phyloP scores from a whole-genome alignment of 2,888 invertebrate genomes.

The Pyralis farinalis region DNA sequence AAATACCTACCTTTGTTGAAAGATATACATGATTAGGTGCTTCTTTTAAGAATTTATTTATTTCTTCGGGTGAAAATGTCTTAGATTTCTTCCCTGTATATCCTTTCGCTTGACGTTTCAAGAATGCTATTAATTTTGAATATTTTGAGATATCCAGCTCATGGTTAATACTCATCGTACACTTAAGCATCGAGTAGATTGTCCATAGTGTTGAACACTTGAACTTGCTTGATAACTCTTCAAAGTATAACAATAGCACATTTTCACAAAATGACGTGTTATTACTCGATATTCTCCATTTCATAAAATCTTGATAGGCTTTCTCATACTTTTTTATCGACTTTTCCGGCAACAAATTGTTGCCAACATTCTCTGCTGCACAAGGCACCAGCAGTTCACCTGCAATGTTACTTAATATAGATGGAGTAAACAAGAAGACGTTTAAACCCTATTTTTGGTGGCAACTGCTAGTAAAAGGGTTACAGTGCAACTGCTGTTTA shows the following conservation, averaged over 20 bases:
- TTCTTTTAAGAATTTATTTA: conserved; percentile 20
- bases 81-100: conserved; percentile 17
- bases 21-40: conserved; percentile 18
- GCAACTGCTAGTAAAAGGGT: no score
- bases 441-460: no score
- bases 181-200: conserved; percentile 20
- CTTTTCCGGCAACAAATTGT: no score
- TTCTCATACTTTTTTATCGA: no score
- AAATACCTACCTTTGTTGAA: conserved; percentile 14
- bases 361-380: no score
- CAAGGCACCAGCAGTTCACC: no score
- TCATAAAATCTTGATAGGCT: conserved; percentile 8
- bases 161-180: conserved; percentile 14
- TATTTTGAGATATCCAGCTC: conserved; percentile 16
- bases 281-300: conserved; percentile 16
- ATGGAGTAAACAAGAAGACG: no score
- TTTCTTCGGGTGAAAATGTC: conserved; percentile 12
- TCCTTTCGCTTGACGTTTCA: conserved; percentile 16
- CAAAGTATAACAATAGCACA: conserved; percentile 18
- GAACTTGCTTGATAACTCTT: conserved; percentile 12
- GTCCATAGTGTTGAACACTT: conserved; percentile 16
- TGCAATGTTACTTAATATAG: no score
- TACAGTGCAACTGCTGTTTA: no score
- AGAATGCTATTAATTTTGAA: conserved; percentile 11
- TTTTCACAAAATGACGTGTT: conserved; percentile 10